Conservation (phyloP, 2,888 invertebrate genomes). For the Stomorhina lunata region DNA sequence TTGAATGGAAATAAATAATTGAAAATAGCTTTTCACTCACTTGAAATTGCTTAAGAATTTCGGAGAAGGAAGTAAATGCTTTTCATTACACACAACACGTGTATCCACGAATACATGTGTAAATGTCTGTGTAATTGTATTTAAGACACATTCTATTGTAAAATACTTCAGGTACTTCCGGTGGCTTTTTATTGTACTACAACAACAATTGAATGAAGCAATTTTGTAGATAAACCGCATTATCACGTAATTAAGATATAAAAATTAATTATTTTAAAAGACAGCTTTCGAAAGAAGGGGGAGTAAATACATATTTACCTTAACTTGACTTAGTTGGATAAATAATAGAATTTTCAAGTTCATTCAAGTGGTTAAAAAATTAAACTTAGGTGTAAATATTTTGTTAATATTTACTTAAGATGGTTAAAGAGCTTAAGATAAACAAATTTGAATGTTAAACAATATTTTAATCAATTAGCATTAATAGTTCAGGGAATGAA, state of each 20-base stretch:
- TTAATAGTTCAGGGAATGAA: too few relatives aligned
- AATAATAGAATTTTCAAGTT: neutral
- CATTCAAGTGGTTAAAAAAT: neutral
- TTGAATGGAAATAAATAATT: constrained; percentile 42
- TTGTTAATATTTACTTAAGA: too few relatives aligned
- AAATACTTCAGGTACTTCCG: neutral
- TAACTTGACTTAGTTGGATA: neutral
- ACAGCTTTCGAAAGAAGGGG: neutral
- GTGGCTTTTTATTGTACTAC: too few relatives aligned
- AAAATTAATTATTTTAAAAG: constrained; percentile 28
- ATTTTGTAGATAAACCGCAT: constrained; percentile 21
- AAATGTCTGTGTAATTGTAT: neutral
- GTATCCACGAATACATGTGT: neutral
- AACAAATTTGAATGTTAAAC: too few relatives aligned
- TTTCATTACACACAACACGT: neutral
- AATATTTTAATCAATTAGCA: too few relatives aligned
- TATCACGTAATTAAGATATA: constrained; percentile 45
- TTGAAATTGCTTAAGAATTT: neutral
- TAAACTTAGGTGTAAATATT: neutral
- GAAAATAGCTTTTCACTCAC: neutral
- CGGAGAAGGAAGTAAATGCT: neutral
- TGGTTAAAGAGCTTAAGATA: too few relatives aligned
- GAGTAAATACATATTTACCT: neutral
- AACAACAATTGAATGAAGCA: neutral
- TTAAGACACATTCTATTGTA: neutral